Evolutionary conservation across 30 jellyfish, hydroid and myxozoan genomes (phyloP).

Genomic region (Aurelia sp.): DNA sequence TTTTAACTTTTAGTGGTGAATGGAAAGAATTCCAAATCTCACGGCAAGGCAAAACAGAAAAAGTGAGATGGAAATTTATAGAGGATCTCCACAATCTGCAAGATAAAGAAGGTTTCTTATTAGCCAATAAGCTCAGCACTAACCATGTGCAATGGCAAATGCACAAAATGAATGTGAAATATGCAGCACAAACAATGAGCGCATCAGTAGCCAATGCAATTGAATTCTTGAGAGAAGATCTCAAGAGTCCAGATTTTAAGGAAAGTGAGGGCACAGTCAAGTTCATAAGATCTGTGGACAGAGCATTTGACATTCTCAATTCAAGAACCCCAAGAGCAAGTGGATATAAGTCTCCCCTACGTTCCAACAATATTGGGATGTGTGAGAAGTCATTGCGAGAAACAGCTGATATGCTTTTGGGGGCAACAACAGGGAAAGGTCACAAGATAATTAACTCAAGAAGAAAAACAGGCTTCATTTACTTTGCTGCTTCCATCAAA

Average conservation of each 20-base stretch:
- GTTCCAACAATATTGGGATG: background rate
- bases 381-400: constrained; percentile 3
- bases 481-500: constrained; percentile 25
- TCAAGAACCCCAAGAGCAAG: constrained; percentile 47
- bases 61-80: constrained; percentile 22
- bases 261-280: constrained; percentile 45
- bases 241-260: constrained; percentile 27
- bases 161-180: constrained; percentile 59
- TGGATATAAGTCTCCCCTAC: constrained; percentile 40
- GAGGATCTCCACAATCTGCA: constrained; percentile 32
- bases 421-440: constrained; percentile 9
- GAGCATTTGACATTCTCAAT: constrained; percentile 38
- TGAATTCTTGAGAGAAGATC: constrained; percentile 20
- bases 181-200: constrained; percentile 51
- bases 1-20: background rate
- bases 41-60: background rate
- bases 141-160: constrained; percentile 40
- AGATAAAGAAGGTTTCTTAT: constrained; percentile 38
- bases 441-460: background rate
- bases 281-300: constrained; percentile 41
- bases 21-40: constrained; percentile 28
- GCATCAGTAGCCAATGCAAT: constrained; percentile 49
- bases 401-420: background rate
- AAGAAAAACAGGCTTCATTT: constrained; percentile 36
- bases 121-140: constrained; percentile 37